phyloP scores from a whole-genome alignment of 2,113 vertebrate genomes.

The Microtus pennsylvanicus region DNA sequence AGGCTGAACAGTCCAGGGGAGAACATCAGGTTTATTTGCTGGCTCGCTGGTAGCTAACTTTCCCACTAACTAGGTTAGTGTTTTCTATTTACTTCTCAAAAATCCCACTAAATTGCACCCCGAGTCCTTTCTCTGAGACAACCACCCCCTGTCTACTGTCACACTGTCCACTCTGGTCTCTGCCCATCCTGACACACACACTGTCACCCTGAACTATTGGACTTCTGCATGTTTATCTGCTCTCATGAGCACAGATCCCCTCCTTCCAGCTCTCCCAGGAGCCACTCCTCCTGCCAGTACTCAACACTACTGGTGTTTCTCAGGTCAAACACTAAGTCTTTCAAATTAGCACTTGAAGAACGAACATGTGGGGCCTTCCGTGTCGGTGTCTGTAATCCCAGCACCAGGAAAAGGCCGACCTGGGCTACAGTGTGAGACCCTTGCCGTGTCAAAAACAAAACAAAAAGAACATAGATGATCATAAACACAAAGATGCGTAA shows the following conservation, averaged over 20 bases:
- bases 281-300: not conserved
- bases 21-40: not conserved
- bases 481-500: not conserved
- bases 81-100: slow-evolving; percentile 27
- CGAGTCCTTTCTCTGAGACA: not conserved
- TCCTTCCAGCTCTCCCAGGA: not conserved
- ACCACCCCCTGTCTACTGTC: not conserved
- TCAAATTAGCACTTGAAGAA: slow-evolving; percentile 38
- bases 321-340: slow-evolving; percentile 27
- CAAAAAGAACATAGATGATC: not conserved
- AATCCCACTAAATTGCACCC: not conserved
- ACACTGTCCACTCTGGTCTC: not conserved
- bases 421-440: not conserved
- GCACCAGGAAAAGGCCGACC: not conserved
- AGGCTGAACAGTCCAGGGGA: not conserved
- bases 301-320: not conserved
- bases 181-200: not conserved
- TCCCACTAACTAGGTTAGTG: slow-evolving; percentile 36
- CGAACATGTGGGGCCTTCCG: not conserved
- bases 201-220: not conserved
- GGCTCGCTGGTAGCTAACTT: not conserved
- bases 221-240: not conserved
- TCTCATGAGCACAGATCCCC: not conserved
- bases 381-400: not conserved
- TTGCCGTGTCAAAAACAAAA: not conserved